These are phyloP conservation scores for Betta splendens DNA, from an alignment of 2,797 vertebrate genomes.

Conservation along the genomic window DNA sequence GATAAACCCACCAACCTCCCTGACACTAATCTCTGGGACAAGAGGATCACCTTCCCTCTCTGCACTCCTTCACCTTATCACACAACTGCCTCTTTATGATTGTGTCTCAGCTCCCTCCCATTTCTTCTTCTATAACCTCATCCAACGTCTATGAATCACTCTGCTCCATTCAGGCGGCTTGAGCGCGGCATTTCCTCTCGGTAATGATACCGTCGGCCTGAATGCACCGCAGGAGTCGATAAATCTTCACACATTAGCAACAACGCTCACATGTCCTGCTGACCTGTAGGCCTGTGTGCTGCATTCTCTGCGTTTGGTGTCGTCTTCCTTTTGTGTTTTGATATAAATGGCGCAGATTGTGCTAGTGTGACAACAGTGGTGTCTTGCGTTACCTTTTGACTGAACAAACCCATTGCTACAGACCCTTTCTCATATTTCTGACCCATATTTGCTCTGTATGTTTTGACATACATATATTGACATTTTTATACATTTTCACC, in stretches of 20 bases:
- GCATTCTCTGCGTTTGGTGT: conserved; percentile 20
- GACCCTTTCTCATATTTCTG: background rate
- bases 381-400: conserved; percentile 23
- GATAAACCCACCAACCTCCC: conserved; percentile 75
- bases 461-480: conserved; percentile 4
- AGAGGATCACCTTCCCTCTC: conserved; percentile 70
- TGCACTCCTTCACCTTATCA: conserved; percentile 41
- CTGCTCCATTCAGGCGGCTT: conserved; percentile 28
- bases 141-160: conserved; percentile 34
- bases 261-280: conserved; percentile 33
- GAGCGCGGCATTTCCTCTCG: conserved; percentile 26
- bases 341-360: conserved; percentile 4
- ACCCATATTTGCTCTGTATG: conserved; percentile 12
- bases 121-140: conserved; percentile 19
- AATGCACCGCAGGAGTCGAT: conserved; percentile 12
- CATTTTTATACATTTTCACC: too few relatives aligned
- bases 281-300: conserved; percentile 18
- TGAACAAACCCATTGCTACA: background rate
- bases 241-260: conserved; percentile 39
- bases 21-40: conserved; percentile 77
- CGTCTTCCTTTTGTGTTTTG: conserved; percentile 36
- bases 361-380: conserved; percentile 5
- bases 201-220: conserved; percentile 22
- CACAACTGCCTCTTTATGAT: conserved; percentile 15
- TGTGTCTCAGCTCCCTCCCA: conserved; percentile 2